Base-by-base conservation (phyloP, 1,140 invertebrate species). In the Drosophila santomea region DNA sequence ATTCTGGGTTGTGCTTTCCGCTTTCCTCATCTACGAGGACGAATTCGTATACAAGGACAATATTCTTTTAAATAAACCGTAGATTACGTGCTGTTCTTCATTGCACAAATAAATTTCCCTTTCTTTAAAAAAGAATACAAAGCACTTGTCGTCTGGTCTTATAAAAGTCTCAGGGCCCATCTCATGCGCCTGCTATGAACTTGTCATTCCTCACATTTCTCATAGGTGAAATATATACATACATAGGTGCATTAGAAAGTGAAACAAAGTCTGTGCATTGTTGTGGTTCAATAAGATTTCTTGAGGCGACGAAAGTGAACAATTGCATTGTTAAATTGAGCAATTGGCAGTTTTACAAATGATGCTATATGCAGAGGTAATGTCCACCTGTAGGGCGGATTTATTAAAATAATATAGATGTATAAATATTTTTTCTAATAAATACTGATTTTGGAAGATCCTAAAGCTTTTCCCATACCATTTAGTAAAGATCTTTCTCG, bases 121-220 rank as follows among this genome's bases (percentile, higher is more conserved):
- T 86, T 86, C 83, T 51, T 58, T 43, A 59, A 74, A 66, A 14
- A 45, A 72, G 55, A 67, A 51, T 45, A 60, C 36, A 66, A 59
- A 59, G 28, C 36, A 11, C 17, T 36, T 67, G 17, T 35, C 11
- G 45, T 58, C 56, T 41, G 43, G 36, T 58, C 51, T 41, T 76
- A 58, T 77, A 56, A 69, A 74, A 63, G 71, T 74, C 71, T 76
- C 68, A 71, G 15, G 64, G 67, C 35, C 39, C 64, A 48, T 35
- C 6, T 2, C 7, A n/a, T 28, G 54, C 55, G 52, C 39, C 52
- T 77, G 63, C 74, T 68, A 68, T 77, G 74, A 77, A 77, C 74
- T 77, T 77, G 74, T 77, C 74, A 77, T 77, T 77, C 73, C 41
- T 62, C 36, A 54, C 74, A 77, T 77, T 66, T 41, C 51, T 43